Base-by-base conservation (phyloP, 1,140 invertebrate species). In the Listronotus oregonensis region DNA sequence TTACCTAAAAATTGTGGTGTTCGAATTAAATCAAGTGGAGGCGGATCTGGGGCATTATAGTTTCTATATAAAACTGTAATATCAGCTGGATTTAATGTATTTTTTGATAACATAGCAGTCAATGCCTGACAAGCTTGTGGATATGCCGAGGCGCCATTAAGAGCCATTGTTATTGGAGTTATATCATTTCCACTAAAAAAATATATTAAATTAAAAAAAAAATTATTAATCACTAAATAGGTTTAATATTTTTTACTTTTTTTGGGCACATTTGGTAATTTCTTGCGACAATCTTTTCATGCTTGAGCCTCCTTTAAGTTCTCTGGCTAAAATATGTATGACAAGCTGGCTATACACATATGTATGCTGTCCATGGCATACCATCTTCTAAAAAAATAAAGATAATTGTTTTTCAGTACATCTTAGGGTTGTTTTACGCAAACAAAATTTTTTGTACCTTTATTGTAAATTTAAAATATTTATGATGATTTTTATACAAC, bases 341-440 rank as follows among this genome's bases (percentile, higher is more conserved):
- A 99, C 83, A 0, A 98, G 91, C 85, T 98, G 96, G 72, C 94
- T 96, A 77, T 98, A 99, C 3, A 99, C 91, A 82, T 97, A 99
- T 0, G 96, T 99, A 75, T 99, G 97, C 79, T 99, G 96, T 15
- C 96, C 95, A 80, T 99, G 96, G 75, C 96, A 98, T 2, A 98
- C 95, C 95, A 99, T 98, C 89, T 96, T 94, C 91, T 94, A 74
- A 10, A 83, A 83, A 67, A 55, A 27, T 27, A 27, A n/a, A n/a
- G n/a, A n/a, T n/a, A n/a, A n/a, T n/a, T n/a, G n/a, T n/a, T n/a
- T n/a, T n/a, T n/a, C n/a, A n/a, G n/a, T n/a, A n/a, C n/a, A n/a
- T n/a, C n/a, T n/a, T n/a, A n/a, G n/a, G n/a, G n/a, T n/a, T n/a
- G n/a, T n/a, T n/a, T n/a, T n/a, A n/a, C n/a, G n/a, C n/a, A n/a